Conservation (phyloP, 2,888 invertebrate genomes). For the Aporophyla nigra region DNA sequence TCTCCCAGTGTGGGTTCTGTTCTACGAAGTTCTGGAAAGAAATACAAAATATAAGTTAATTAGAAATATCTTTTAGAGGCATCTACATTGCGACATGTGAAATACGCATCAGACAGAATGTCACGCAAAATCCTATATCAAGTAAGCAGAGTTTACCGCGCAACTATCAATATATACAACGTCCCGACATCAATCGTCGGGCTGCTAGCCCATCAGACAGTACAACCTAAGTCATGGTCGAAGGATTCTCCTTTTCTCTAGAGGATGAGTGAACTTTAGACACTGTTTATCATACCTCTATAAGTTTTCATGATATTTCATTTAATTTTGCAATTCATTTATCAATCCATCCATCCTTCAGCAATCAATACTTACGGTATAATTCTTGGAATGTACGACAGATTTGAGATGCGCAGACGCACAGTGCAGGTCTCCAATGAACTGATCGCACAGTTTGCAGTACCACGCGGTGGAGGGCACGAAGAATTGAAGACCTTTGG, state of each 20-base stretch:
- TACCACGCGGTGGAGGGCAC: conserved; percentile 97
- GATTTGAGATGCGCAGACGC: conserved; percentile 96
- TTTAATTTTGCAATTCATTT: background rate
- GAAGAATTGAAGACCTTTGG: conserved; percentile 95
- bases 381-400: conserved; percentile 94
- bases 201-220: too few relatives aligned
- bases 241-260: too few relatives aligned
- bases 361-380: conserved; percentile 91
- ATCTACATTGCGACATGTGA: too few relatives aligned
- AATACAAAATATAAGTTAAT: background rate
- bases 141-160: too few relatives aligned
- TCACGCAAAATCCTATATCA: too few relatives aligned
- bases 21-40: conserved; percentile 93
- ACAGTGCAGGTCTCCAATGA: conserved; percentile 97
- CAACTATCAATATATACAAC: too few relatives aligned
- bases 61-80: background rate
- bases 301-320: background rate
- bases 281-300: too few relatives aligned
- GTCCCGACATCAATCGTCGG: too few relatives aligned
- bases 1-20: conserved; percentile 96
- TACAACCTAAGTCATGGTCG: too few relatives aligned
- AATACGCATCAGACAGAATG: too few relatives aligned
- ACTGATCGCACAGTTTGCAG: conserved; percentile 96
- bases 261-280: too few relatives aligned
- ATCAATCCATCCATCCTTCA: background rate